A percentile compares a stretch with the other conserved stretches of the same genome.
These are phyloP conservation scores for Gymnosoma rotundatum DNA, from an alignment of 2,888 invertebrate genomes.

Conservation along the genomic window DNA sequence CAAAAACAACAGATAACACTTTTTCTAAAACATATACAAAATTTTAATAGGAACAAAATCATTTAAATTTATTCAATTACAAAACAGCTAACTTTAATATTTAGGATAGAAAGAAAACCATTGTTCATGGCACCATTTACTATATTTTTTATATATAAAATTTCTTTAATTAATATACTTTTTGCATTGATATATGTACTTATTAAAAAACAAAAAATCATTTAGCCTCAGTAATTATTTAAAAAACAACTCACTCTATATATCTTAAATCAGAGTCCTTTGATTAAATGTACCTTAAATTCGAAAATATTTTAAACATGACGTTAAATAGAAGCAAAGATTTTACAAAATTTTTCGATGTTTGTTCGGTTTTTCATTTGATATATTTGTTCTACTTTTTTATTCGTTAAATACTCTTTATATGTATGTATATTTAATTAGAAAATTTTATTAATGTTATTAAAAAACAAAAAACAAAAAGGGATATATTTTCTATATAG, in stretches of 20 bases:
- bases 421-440: neutral
- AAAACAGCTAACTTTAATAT: slow-evolving; percentile 3
- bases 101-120: neutral
- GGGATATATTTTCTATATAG: slow-evolving; percentile 7
- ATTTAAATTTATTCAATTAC: slow-evolving; percentile 38
- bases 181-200: neutral
- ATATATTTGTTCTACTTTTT: neutral
- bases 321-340: neutral
- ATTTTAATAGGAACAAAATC: slow-evolving; percentile 62
- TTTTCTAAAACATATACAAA: slow-evolving; percentile 60
- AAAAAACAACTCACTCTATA: slow-evolving; percentile 17
- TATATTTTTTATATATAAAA: too few relatives aligned
- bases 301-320: slow-evolving; percentile 19
- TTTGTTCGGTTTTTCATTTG: neutral
- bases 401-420: neutral
- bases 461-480: too few relatives aligned
- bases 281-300: slow-evolving; percentile 51
- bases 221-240: slow-evolving; percentile 14
- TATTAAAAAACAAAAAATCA: too few relatives aligned
- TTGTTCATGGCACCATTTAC: neutral
- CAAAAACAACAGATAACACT: neutral
- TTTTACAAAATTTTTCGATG: slow-evolving; percentile 13
- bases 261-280: slow-evolving; percentile 47
- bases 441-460: slow-evolving; percentile 15
- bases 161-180: too few relatives aligned